These are phyloP conservation scores for Tigriopus californicus DNA, from an alignment of 2,888 invertebrate species.

Conservation along the genomic window DNA sequence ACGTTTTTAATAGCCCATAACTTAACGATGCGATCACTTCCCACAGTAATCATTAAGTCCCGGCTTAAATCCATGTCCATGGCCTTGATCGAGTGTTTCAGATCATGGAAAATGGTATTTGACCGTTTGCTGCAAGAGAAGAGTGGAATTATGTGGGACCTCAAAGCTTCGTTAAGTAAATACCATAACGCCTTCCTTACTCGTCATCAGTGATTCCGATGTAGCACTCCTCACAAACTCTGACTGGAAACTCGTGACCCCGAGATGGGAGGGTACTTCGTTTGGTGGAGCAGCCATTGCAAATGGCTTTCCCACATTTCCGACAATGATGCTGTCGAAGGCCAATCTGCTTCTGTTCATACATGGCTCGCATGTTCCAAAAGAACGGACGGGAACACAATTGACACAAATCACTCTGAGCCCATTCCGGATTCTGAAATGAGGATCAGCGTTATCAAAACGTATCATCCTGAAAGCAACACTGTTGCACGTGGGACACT, in stretches of 20 bases:
- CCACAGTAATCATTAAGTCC: constrained; percentile 72
- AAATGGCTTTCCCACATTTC: constrained; percentile 78
- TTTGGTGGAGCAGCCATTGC: constrained; percentile 73
- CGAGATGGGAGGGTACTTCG: constrained; percentile 76
- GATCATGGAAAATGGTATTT: constrained; percentile 83
- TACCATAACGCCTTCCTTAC: constrained; percentile 1
- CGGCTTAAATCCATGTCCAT: constrained; percentile 77
- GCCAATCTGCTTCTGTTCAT: constrained; percentile 84
- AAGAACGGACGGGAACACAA: constrained; percentile 89
- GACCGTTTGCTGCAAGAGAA: constrained; percentile 55
- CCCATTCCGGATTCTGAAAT: constrained; percentile 70
- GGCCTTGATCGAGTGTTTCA: constrained; percentile 69
- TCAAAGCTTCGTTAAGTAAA: constrained; percentile 7
- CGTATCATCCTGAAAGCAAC: not conserved
- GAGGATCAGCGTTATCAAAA: constrained; percentile 9
- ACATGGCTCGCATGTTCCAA: constrained; percentile 97
- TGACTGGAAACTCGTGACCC: constrained; percentile 94
- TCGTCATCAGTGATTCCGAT: constrained; percentile 45
- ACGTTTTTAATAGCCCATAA: constrained; percentile 44
- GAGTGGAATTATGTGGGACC: constrained; percentile 17
- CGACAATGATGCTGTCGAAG: constrained; percentile 71
- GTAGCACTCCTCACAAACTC: constrained; percentile 84
- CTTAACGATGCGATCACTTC: constrained; percentile 86
- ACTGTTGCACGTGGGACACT: too few relatives aligned
- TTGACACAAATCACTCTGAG: constrained; percentile 82